These are phyloP conservation scores for Chrysochloris asiatica DNA, from an alignment of 2,113 vertebrate genomes.

Conservation along the genomic window DNA sequence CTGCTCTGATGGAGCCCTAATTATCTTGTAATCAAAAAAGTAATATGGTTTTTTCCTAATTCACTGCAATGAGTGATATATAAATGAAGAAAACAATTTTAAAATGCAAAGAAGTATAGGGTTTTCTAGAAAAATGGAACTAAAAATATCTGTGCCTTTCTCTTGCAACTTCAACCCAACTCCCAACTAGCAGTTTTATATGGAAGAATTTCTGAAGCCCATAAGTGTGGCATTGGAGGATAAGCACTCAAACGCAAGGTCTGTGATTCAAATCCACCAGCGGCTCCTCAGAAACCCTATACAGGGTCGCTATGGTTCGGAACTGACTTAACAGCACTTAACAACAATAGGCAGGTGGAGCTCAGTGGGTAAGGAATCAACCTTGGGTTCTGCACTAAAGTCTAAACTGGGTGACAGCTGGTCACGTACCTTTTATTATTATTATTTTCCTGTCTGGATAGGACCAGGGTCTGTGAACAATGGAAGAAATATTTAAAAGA, in stretches of 20 bases:
- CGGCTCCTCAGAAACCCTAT: no score
- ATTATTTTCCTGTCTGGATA: not conserved
- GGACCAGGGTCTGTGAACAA: not conserved
- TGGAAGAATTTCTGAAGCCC: not conserved
- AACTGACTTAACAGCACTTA: no score
- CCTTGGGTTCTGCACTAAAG: not conserved
- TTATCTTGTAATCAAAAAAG: constrained; percentile 3
- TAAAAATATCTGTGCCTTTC: not conserved
- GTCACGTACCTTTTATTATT: no score
- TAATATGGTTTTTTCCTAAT: not conserved
- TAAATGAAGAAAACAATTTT: not conserved
- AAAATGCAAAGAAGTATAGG: constrained; percentile 37
- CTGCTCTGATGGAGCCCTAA: not conserved
- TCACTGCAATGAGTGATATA: not conserved
- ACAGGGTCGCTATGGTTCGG: no score
- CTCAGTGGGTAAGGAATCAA: not conserved
- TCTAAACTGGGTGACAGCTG: not conserved
- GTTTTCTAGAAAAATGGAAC: constrained; percentile 1
- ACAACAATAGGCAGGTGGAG: not conserved
- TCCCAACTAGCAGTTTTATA: not conserved
- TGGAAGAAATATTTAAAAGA: not conserved
- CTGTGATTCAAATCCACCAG: no score
- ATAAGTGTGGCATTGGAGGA: not conserved
- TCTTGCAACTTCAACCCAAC: not conserved
- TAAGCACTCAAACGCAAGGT: no score